Evolutionary conservation across 2,797 vertebrate genomes (phyloP).

Genomic region (Intellagama lesueurii): DNA sequence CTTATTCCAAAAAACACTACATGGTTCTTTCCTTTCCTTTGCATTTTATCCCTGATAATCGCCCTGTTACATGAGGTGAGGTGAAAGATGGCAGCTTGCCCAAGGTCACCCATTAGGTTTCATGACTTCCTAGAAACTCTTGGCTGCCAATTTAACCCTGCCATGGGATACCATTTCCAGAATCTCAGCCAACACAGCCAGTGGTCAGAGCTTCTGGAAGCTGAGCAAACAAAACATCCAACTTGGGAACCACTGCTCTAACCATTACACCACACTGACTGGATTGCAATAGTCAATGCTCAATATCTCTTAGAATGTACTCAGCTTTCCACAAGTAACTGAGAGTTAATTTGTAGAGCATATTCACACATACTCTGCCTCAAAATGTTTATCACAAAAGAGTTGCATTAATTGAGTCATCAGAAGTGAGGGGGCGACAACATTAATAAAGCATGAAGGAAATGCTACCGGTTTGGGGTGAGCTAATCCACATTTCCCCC

Average conservation of each 20-base stretch:
- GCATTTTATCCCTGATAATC: neutral
- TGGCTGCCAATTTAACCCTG: too few relatives aligned
- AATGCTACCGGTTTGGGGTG: too few relatives aligned
- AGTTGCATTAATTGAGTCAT: too few relatives aligned
- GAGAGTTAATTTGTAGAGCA: neutral
- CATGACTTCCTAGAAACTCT: neutral
- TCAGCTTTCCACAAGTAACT: neutral
- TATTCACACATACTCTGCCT: too few relatives aligned
- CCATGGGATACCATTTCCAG: neutral
- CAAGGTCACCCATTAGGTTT: neutral
- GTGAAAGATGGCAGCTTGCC: neutral
- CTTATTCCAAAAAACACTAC: neutral
- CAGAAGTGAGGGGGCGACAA: too few relatives aligned
- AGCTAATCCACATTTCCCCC: too few relatives aligned
- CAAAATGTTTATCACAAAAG: too few relatives aligned
- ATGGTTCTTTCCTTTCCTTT: neutral
- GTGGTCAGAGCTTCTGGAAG: neutral
- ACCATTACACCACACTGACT: neutral
- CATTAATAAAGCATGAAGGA: too few relatives aligned
- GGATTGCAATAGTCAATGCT: too few relatives aligned
- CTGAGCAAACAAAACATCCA: too few relatives aligned
- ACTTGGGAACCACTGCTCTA: too few relatives aligned
- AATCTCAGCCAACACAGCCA: neutral
- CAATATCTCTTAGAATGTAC: neutral
- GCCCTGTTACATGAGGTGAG: neutral